These are phyloP conservation scores for Pantherophis vulpinus DNA, from an alignment of 2,797 vertebrate species.

Conservation along the genomic window DNA sequence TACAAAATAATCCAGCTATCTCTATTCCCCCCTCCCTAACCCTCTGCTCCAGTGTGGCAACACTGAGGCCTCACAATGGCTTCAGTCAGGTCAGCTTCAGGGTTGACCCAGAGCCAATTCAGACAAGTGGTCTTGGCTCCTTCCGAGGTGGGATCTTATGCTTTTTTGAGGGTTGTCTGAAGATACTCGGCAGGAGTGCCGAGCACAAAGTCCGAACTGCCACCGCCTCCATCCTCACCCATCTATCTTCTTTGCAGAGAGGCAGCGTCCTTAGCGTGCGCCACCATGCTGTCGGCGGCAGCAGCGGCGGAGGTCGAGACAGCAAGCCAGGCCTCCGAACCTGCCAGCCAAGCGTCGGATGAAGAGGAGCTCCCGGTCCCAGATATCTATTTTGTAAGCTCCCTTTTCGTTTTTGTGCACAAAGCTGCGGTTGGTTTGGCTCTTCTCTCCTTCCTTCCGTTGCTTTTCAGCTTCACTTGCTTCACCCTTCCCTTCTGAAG, in stretches of 20 bases:
- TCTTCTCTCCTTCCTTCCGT: background rate
- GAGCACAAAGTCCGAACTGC: background rate
- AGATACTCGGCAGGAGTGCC: background rate
- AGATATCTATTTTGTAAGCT: conserved; percentile 97
- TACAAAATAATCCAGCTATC: no score
- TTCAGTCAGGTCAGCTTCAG: no score
- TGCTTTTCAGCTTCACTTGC: background rate
- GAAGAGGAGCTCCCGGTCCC: conserved; percentile 90
- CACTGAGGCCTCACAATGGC: no score
- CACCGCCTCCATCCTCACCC: rapidly evolving
- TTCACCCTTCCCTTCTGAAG: background rate
- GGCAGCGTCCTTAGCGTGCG: conserved; percentile 60
- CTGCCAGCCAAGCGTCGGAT: conserved; percentile 89
- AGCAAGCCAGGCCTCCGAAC: conserved; percentile 87
- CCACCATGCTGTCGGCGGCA: conserved; percentile 61
- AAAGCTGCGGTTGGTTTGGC: background rate
- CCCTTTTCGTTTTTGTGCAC: background rate
- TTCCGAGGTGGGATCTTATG: background rate
- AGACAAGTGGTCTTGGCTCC: background rate
- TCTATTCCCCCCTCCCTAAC: no score
- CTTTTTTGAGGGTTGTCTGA: background rate
- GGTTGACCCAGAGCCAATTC: background rate
- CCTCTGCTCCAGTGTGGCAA: no score
- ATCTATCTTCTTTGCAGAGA: conserved; percentile 56
- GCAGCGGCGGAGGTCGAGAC: conserved; percentile 76